Conservation (phyloP, 2,113 vertebrate species). For the Mionectes macconnelli region DNA sequence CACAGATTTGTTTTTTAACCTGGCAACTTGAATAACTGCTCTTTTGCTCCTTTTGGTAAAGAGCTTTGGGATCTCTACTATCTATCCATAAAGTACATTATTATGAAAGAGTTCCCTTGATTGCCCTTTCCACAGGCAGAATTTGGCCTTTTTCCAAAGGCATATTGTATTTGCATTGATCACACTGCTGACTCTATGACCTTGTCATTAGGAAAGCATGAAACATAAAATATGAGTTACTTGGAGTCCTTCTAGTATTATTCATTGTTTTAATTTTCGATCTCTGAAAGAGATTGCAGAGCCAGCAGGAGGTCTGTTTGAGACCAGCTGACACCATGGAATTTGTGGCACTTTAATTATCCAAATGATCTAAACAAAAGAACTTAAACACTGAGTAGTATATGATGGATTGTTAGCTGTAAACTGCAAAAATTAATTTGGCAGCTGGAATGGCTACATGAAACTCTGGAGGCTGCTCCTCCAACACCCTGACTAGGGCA, state of each 20-base stretch:
- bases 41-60: background rate
- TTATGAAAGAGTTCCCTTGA: background rate
- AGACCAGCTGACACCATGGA: conserved; percentile 41
- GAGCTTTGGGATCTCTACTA: background rate
- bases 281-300: conserved; percentile 22
- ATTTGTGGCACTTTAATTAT: conserved; percentile 47
- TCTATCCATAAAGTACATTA: background rate
- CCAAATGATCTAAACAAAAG: conserved; percentile 57
- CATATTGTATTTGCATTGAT: conserved; percentile 52
- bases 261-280: conserved; percentile 41
- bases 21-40: background rate
- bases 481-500: background rate
- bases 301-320: conserved; percentile 43
- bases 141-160: conserved; percentile 27
- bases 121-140: conserved; percentile 37
- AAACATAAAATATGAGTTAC: conserved; percentile 39
- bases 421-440: conserved; percentile 41
- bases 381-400: conserved; percentile 4
- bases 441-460: background rate
- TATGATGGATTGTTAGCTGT: conserved; percentile 32
- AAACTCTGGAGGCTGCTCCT: background rate
- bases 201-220: conserved; percentile 41
- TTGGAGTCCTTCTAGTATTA: conserved; percentile 7
- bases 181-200: conserved; percentile 21
- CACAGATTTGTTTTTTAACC: background rate